These are phyloP conservation scores for Sphaeridia pumilis DNA, from an alignment of 2,888 invertebrate species.

Conservation along the genomic window DNA sequence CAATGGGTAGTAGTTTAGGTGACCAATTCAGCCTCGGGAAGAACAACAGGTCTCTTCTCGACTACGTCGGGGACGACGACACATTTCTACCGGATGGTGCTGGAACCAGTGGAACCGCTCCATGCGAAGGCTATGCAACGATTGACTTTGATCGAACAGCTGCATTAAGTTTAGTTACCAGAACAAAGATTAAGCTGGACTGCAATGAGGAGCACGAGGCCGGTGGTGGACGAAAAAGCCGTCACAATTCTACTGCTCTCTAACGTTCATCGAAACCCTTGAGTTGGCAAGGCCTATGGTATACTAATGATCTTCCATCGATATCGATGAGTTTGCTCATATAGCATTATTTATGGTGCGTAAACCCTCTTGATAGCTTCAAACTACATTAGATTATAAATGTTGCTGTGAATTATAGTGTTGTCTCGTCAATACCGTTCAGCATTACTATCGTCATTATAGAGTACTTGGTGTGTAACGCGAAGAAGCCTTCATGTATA, in stretches of 20 bases:
- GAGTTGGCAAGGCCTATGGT: background rate
- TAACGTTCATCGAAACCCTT: conserved; percentile 5
- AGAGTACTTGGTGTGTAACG: no score
- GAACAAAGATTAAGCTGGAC: conserved; percentile 32
- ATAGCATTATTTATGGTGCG: no score
- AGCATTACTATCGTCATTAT: no score
- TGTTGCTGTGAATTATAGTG: no score
- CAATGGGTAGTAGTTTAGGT: conserved; percentile 14
- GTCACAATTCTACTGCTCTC: conserved; percentile 28
- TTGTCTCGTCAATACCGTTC: no score
- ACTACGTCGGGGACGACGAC: background rate
- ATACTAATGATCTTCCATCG: background rate
- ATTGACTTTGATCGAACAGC: conserved; percentile 91
- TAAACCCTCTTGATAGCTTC: no score
- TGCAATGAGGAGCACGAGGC: conserved; percentile 18
- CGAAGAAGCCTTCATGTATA: no score
- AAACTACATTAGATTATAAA: no score
- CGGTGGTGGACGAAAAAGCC: conserved; percentile 15
- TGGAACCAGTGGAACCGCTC: conserved; percentile 9
- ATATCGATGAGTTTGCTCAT: no score
- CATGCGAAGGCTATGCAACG: conserved; percentile 59
- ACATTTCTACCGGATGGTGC: conserved; percentile 4
- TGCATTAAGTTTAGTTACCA: conserved; percentile 48
- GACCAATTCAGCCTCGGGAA: conserved; percentile 1
- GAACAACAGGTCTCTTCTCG: background rate